Conservation (phyloP, 2,888 invertebrate genomes). For the Acholoe squamosa region DNA sequence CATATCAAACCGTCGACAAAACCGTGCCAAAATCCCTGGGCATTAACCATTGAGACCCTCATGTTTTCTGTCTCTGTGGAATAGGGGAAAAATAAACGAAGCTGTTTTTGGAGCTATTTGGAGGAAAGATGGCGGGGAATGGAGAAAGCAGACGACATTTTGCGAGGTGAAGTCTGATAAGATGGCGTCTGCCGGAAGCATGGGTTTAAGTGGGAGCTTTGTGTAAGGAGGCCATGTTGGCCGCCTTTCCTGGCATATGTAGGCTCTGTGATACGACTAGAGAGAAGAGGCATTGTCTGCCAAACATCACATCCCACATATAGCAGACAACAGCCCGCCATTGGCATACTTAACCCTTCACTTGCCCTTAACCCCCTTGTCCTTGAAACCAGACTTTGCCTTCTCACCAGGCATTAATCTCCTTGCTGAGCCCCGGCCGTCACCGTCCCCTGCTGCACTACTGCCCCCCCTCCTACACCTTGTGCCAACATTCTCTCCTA, state of each 20-base stretch:
- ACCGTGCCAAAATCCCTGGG: too few species aligned
- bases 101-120: too few species aligned
- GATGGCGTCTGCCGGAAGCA: not conserved
- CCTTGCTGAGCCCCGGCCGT: not conserved
- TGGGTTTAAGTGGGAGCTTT: constrained; percentile 10
- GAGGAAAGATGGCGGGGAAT: not conserved
- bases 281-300: constrained; percentile 2
- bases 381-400: not conserved
- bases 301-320: not conserved
- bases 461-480: not conserved
- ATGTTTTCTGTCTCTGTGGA: too few species aligned
- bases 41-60: too few species aligned
- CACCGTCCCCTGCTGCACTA: not conserved
- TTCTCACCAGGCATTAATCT: not conserved
- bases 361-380: not conserved
- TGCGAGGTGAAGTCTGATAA: not conserved
- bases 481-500: too few species aligned
- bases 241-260: not conserved
- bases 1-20: too few species aligned
- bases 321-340: not conserved
- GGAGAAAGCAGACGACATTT: not conserved
- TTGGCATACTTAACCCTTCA: not conserved
- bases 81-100: too few species aligned
- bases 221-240: constrained; percentile 2
- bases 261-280: not conserved